Evolutionary conservation across 2,888 invertebrate species (phyloP).

Genomic region (Caprella mutica): DNA sequence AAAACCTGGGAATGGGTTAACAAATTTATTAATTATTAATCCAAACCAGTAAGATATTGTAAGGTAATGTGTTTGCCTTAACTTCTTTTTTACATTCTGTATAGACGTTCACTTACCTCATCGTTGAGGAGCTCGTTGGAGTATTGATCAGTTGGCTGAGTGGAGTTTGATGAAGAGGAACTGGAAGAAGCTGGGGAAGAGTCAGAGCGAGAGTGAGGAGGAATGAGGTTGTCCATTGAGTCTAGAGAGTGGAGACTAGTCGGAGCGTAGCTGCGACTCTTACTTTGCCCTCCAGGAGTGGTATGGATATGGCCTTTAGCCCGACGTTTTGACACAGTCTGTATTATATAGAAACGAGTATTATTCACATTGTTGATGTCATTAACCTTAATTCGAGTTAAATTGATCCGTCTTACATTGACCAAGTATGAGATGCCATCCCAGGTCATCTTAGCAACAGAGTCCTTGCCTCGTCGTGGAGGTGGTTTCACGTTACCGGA

Average conservation of each 20-base stretch:
- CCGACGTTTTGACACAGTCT: slow-evolving; percentile 31
- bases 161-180: slow-evolving; percentile 22
- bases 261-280: slow-evolving; percentile 34
- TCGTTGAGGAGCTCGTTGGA: slow-evolving; percentile 26
- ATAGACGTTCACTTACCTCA: slow-evolving; percentile 23
- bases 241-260: slow-evolving; percentile 25
- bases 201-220: too few relatives aligned
- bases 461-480: slow-evolving; percentile 34
- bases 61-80: background rate
- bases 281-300: slow-evolving; percentile 31
- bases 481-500: too few relatives aligned
- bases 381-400: background rate
- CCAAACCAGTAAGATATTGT: too few relatives aligned
- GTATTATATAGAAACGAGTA: background rate
- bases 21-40: background rate
- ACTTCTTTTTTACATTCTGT: too few relatives aligned
- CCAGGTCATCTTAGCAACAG: slow-evolving; percentile 35
- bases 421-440: slow-evolving; percentile 34
- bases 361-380: background rate
- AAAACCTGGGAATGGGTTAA: slow-evolving; percentile 21
- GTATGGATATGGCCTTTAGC: slow-evolving; percentile 33
- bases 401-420: slow-evolving; percentile 20
- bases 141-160: slow-evolving; percentile 23
- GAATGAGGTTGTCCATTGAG: slow-evolving; percentile 23
- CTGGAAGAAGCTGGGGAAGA: slow-evolving; percentile 30